Percentiles rank a stretch among this genome's conserved stretches.
Conservation (phyloP, 2,888 invertebrate genomes). For the Acholoe squamosa region DNA sequence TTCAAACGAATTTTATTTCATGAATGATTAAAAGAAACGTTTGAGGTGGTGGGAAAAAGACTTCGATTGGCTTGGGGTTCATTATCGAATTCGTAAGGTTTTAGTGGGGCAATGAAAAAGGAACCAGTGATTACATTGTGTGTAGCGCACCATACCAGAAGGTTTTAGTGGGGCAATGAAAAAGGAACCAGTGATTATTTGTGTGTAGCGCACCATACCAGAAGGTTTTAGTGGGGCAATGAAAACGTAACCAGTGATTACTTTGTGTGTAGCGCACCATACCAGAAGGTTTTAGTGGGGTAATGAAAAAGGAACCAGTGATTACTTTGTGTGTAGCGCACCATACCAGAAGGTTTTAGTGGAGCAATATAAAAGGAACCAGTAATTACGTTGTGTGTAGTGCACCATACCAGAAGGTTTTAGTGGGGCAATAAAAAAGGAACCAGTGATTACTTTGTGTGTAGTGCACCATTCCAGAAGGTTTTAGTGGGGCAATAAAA, state of each 20-base stretch:
- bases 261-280: no score
- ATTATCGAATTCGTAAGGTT: not conserved
- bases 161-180: not conserved
- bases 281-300: not conserved
- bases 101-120: not conserved
- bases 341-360: not conserved
- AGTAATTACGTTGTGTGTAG: not conserved
- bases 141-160: no score
- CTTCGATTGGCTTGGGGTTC: conserved; percentile 8
- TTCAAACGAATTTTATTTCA: not conserved
- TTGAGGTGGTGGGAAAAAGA: conserved; percentile 18
- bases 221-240: not conserved
- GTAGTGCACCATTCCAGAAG: no score
- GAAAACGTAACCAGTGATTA: not conserved
- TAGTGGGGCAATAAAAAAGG: not conserved
- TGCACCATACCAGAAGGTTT: no score
- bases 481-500: not conserved
- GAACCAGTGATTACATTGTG: not conserved
- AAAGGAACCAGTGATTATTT: not conserved
- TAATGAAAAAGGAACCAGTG: not conserved
- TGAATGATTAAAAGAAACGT: conserved; percentile 31
- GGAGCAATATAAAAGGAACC: not conserved
- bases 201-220: no score
- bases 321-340: no score
- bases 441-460: not conserved